A percentile compares a stretch with the other conserved stretches of the same genome.
Evolutionary conservation across 2,888 invertebrate species (phyloP).

Genomic region (Nomada fabriciana): DNA sequence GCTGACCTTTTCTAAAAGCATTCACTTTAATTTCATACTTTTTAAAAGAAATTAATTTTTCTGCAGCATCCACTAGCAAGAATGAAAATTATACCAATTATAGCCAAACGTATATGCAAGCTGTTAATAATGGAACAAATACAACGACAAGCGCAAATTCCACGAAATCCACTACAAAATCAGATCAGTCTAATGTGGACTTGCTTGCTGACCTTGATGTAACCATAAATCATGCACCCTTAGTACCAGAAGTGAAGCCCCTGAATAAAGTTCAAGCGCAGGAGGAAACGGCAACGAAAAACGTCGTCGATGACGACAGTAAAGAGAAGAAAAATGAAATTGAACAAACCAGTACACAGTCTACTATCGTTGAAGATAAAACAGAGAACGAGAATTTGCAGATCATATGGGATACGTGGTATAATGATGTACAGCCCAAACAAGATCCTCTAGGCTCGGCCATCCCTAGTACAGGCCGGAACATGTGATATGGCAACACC

Average conservation of each 20-base stretch:
- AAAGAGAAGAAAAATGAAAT: slow-evolving; percentile 47
- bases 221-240: slow-evolving; percentile 88
- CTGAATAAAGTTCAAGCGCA: slow-evolving; percentile 74
- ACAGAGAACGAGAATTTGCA: slow-evolving; percentile 78
- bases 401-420: slow-evolving; percentile 82
- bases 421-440: slow-evolving; percentile 80
- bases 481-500: too few relatives aligned
- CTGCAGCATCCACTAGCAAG: slow-evolving; percentile 42
- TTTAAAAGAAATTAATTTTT: background rate
- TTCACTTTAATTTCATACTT: background rate
- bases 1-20: background rate
- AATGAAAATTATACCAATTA: slow-evolving; percentile 65
- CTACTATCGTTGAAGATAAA: slow-evolving; percentile 72
- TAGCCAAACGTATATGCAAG: slow-evolving; percentile 82
- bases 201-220: slow-evolving; percentile 92
- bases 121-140: slow-evolving; percentile 69
- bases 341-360: slow-evolving; percentile 28
- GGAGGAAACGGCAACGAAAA: slow-evolving; percentile 27
- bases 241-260: slow-evolving; percentile 86
- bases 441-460: slow-evolving; percentile 91
- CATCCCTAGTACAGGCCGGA: too few relatives aligned
- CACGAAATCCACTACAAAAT: slow-evolving; percentile 61
- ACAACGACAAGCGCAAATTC: slow-evolving; percentile 72
- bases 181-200: slow-evolving; percentile 87
- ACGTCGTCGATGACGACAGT: background rate